Percentiles rank a stretch among this genome's conserved stretches.
These are phyloP conservation scores for Neocrepidodera transversa DNA, from an alignment of 2,888 invertebrate genomes.

Conservation along the genomic window DNA sequence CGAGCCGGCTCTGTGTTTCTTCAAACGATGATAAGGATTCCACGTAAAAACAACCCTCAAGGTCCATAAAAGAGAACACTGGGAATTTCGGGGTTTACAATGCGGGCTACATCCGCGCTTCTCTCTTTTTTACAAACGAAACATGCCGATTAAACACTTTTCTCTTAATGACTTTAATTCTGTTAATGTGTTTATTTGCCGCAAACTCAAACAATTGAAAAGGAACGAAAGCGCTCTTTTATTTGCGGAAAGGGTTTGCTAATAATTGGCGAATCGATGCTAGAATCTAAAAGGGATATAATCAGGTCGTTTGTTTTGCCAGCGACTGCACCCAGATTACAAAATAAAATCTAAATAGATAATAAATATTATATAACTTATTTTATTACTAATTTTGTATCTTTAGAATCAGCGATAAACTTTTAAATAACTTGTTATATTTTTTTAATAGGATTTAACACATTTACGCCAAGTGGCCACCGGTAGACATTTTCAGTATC, in stretches of 20 bases:
- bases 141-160: conserved; percentile 40
- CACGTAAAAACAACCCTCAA: conserved; percentile 33
- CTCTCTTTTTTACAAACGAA: conserved; percentile 33
- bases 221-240: conserved; percentile 23
- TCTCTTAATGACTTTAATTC: conserved; percentile 40
- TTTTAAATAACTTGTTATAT: too few species aligned
- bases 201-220: conserved; percentile 32
- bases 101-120: conserved; percentile 34
- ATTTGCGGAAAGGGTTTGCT: conserved; percentile 12
- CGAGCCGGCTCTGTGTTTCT: conserved; percentile 5
- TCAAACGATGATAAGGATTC: conserved; percentile 27
- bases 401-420: too few species aligned
- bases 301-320: too few species aligned
- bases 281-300: neutral
- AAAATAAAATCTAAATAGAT: too few species aligned
- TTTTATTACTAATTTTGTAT: too few species aligned
- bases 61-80: conserved; percentile 27
- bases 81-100: conserved; percentile 33
- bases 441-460: too few species aligned
- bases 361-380: too few species aligned
- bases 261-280: conserved; percentile 22
- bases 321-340: too few species aligned
- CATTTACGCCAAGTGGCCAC: too few species aligned
- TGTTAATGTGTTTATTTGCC: conserved; percentile 40
- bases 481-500: too few species aligned